These are phyloP conservation scores for Anoplolepis gracilipes DNA, from an alignment of 1,140 invertebrate genomes.

Conservation along the genomic window DNA sequence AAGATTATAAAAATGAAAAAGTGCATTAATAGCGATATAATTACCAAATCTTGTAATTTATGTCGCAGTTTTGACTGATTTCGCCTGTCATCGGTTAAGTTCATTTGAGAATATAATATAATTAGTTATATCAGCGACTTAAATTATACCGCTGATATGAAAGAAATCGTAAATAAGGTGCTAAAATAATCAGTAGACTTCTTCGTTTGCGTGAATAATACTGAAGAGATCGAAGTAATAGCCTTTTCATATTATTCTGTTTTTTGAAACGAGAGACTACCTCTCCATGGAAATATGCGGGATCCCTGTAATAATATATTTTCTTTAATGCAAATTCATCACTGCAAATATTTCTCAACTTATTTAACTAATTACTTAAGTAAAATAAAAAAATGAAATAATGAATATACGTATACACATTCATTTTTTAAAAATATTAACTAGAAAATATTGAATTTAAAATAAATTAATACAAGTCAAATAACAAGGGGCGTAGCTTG, in stretches of 20 bases:
- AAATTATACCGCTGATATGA: neutral
- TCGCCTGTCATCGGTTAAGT: neutral
- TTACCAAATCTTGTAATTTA: neutral
- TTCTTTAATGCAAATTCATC: conserved; percentile 2
- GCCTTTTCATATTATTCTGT: neutral
- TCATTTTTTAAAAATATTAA: neutral
- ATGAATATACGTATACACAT: neutral
- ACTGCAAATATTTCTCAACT: neutral
- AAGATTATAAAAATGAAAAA: neutral
- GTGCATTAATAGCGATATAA: neutral
- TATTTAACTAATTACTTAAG: neutral
- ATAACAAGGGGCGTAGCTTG: neutral
- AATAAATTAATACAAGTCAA: neutral
- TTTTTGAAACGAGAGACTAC: conserved; percentile 53
- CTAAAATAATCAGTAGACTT: neutral
- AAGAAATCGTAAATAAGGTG: neutral
- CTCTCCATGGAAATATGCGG: conserved; percentile 63
- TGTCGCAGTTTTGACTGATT: neutral
- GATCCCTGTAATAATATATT: neutral
- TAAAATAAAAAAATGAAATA: neutral
- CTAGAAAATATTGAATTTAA: neutral
- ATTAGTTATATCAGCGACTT: neutral
- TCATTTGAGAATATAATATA: neutral
- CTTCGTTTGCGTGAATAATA: neutral
- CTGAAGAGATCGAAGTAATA: neutral